Evolutionary conservation across 2,797 vertebrate species (phyloP), one percentile per base, ranked within the genome.

Genomic region (Rhinogobio ventralis): DNA sequence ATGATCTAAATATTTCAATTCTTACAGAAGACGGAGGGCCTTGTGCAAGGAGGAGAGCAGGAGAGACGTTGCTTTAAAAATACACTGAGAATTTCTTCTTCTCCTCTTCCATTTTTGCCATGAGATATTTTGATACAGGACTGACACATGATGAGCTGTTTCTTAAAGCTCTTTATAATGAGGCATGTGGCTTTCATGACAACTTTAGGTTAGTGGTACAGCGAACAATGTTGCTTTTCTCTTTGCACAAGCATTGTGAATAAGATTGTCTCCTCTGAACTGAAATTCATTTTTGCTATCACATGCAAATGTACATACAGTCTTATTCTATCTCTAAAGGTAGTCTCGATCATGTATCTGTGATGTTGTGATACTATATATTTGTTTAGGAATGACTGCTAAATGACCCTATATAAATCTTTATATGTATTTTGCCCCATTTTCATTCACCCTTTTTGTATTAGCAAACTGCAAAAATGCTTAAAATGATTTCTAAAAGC

Each of bases 341-440:
- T 91, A 72, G 84, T 89, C 90, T 85, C 80, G 79, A 87, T 89
- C 87, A 88, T 62, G 92, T 94, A 90, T 90, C 90, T 17, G 90
- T 94, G 91, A 93, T 88, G 90, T 92, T 89, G 85, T 90, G 93
- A 86, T 91, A 91, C 78, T 92, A 91, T 66, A 90, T 60, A 90
- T 92, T 86, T 85, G 87, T 90, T 89, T 90, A 88, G 71, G 68
- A 85, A 88, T 83, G 84, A 90, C 68, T 86, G 79, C 82, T 87
- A 76, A 62, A 64, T 85, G 39, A 49, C 82, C 77, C 60, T 82
- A 86, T 73, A 33, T 60, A 23, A 13, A 51, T 79, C 79, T 80
- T 79, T 45, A 75, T 82, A 77, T 71, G 28, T 23, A 30, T 86
- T 89, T 71, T 49, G 20, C 10, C 73, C 55, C 20, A 17, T 85